These are phyloP conservation scores for Perca fluviatilis DNA, from an alignment of 2,113 vertebrate species.

Conservation along the genomic window DNA sequence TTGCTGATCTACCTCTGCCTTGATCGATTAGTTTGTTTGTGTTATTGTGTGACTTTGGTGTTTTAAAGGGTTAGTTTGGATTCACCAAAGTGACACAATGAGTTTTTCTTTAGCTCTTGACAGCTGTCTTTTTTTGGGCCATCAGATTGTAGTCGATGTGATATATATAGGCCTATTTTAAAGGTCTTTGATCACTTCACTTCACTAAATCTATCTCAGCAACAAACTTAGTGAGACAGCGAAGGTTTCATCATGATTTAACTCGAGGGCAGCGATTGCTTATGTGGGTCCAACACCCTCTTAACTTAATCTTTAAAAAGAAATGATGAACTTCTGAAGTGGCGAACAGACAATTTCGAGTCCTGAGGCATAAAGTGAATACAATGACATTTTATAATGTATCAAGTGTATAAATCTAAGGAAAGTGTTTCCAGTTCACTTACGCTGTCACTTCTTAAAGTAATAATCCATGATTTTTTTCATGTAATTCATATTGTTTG, in stretches of 20 bases:
- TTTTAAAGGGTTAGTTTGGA: no score
- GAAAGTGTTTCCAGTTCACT: background rate
- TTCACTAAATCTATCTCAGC: constrained; percentile 41
- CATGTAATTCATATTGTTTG: background rate
- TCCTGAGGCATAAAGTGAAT: background rate
- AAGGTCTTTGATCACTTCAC: constrained; percentile 43
- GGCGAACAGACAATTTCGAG: background rate
- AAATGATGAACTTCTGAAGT: constrained; percentile 50
- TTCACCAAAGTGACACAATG: no score
- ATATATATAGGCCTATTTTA: constrained; percentile 40
- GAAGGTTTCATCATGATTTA: constrained; percentile 44
- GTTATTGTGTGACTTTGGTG: no score
- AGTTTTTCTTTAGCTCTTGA: constrained; percentile 34
- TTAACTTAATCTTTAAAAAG: constrained; percentile 47
- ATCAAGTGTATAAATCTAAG: constrained; percentile 22
- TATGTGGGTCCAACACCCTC: background rate
- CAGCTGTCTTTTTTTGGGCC: constrained; percentile 17
- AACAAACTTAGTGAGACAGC: constrained; percentile 41
- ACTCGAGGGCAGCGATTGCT: constrained; percentile 7
- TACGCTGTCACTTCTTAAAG: background rate
- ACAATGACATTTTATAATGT: background rate
- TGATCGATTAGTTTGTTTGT: no score
- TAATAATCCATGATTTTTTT: background rate
- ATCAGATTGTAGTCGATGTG: constrained; percentile 4
- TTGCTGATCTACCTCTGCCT: no score